Evolutionary conservation across 2,888 invertebrate species (phyloP).

Genomic region (Halictus ligatus): DNA sequence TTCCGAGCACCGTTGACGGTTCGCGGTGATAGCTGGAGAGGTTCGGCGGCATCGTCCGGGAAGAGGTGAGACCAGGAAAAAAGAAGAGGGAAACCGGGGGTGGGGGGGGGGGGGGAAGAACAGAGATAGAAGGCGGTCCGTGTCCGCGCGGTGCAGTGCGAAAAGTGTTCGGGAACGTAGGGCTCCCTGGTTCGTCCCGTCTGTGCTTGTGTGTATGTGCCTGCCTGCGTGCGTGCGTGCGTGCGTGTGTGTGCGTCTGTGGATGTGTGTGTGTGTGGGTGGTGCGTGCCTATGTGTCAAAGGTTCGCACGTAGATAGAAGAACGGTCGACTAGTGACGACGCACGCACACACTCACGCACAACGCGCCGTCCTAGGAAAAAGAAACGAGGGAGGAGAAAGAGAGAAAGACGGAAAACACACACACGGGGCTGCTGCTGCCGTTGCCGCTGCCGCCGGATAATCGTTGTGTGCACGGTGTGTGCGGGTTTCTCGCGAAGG

Average conservation of each 20-base stretch:
- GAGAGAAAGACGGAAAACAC: constrained; percentile 40
- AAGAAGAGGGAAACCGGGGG: constrained; percentile 26
- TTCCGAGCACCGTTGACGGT: constrained; percentile 30
- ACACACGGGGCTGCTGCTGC: constrained; percentile 31
- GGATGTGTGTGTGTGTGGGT: constrained; percentile 51
- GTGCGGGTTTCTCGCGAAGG: constrained; percentile 61
- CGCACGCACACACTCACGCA: constrained; percentile 40
- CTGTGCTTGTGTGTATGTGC: constrained; percentile 50
- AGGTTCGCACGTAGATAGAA: constrained; percentile 30
- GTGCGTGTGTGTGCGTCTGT: constrained; percentile 45
- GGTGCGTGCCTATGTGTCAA: constrained; percentile 56
- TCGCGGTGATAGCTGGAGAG: constrained; percentile 20
- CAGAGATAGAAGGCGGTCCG: constrained; percentile 46
- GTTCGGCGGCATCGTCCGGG: constrained; percentile 33
- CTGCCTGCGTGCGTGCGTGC: no score
- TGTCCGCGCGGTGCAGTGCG: constrained; percentile 69
- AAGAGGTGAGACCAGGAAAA: constrained; percentile 21
- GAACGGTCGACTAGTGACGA: constrained; percentile 62
- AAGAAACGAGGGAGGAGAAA: constrained; percentile 12
- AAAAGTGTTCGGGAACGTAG: constrained; percentile 60
- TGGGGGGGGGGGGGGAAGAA: constrained; percentile 25
- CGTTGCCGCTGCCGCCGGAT: constrained; percentile 38
- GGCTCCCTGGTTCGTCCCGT: constrained; percentile 47
- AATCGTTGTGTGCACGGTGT: constrained; percentile 48
- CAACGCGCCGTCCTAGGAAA: constrained; percentile 34